These are phyloP conservation scores for Gila orcuttii DNA, from an alignment of 2,113 vertebrate genomes.

Conservation along the genomic window DNA sequence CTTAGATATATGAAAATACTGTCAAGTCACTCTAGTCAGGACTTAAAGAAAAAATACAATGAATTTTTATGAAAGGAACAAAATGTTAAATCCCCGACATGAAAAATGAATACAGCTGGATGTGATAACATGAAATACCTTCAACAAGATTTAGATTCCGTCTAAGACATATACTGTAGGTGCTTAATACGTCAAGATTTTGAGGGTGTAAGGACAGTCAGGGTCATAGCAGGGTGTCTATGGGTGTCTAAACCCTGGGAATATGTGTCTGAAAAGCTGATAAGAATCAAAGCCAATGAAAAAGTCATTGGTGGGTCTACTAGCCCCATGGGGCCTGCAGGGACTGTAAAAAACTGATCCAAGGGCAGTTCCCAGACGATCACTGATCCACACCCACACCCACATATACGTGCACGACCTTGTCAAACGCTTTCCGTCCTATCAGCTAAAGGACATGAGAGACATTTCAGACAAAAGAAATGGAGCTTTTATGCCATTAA, in stretches of 20 bases:
- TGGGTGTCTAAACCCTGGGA: conserved; percentile 58
- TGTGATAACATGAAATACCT: conserved; percentile 12
- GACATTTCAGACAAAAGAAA: background rate
- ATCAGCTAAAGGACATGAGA: background rate
- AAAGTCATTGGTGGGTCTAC: conserved; percentile 47
- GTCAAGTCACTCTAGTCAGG: conserved; percentile 8
- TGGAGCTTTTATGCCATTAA: background rate
- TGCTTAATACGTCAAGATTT: background rate
- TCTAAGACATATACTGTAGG: background rate
- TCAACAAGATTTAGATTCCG: conserved; percentile 6
- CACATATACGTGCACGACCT: conserved; percentile 37
- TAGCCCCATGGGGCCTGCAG: conserved; percentile 66
- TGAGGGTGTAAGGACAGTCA: background rate
- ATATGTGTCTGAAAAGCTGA: conserved; percentile 58
- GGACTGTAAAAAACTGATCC: conserved; percentile 53
- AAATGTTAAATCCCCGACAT: conserved; percentile 27
- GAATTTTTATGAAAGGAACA: conserved; percentile 2
- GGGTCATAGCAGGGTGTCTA: conserved; percentile 33
- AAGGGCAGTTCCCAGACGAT: conserved; percentile 65
- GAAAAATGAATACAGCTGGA: conserved; percentile 2
- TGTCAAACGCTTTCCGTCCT: background rate
- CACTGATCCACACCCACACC: conserved; percentile 47
- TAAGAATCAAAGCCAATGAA: conserved; percentile 71
- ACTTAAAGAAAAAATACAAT: conserved; percentile 14
- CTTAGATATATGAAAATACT: background rate